Evolutionary conservation across 2,113 vertebrate species (phyloP).

Genomic region (Antennarius striatus): DNA sequence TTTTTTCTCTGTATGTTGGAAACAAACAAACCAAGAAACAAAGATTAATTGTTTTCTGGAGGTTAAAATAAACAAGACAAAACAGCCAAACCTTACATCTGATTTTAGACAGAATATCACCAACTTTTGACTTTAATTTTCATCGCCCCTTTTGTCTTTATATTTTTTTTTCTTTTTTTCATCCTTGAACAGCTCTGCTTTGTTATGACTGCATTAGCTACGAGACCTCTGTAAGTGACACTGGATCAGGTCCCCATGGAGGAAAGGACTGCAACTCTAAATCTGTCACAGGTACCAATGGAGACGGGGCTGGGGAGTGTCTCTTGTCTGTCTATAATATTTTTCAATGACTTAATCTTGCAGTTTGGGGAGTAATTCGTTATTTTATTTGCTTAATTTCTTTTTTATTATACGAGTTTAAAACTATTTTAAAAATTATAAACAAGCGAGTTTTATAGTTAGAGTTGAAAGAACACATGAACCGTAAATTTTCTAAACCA

Average conservation of each 20-base stretch:
- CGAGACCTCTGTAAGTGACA: conserved; percentile 77
- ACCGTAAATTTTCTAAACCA: conserved; percentile 10
- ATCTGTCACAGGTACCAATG: conserved; percentile 80
- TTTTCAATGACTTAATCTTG: too few species aligned
- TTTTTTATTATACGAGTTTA: too few species aligned
- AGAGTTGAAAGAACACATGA: background rate
- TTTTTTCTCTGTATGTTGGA: too few species aligned
- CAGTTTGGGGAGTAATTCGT: too few species aligned
- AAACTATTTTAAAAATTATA: too few species aligned
- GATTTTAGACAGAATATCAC: conserved; percentile 39
- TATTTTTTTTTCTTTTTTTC: conserved; percentile 60
- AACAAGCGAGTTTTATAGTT: too few species aligned
- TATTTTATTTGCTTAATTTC: too few species aligned
- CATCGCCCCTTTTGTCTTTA: conserved; percentile 57
- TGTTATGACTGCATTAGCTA: conserved; percentile 86
- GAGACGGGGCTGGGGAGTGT: conserved; percentile 57
- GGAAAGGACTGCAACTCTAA: conserved; percentile 77
- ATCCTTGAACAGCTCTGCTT: conserved; percentile 83
- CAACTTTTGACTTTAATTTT: conserved; percentile 52
- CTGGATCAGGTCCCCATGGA: conserved; percentile 74
- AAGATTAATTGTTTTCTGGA: too few species aligned
- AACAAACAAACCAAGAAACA: too few species aligned
- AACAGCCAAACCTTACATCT: conserved; percentile 10
- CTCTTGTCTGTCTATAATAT: conserved; percentile 38
- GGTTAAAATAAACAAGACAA: background rate